Percentiles rank a stretch among this genome's conserved stretches.
Conservation (phyloP, 1,140 invertebrate species). For the Aleiodes sp. region DNA sequence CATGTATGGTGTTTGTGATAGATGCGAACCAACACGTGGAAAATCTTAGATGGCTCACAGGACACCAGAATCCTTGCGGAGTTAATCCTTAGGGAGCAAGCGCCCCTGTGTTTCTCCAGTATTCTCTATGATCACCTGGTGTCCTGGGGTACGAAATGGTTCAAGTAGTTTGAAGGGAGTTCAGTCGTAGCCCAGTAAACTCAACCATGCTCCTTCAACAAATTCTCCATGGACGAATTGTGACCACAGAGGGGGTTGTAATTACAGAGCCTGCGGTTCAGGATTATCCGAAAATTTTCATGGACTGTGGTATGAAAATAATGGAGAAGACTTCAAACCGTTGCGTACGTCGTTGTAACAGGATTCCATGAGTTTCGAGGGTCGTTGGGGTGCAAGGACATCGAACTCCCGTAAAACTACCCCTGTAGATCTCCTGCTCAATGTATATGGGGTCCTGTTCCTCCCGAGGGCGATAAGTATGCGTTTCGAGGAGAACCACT, state of each 20-base stretch:
- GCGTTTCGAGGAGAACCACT: slow-evolving; percentile 37
- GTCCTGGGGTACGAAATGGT: slow-evolving; percentile 4
- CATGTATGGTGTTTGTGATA: slow-evolving; percentile 29
- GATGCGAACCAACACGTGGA: slow-evolving; percentile 44
- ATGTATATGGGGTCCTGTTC: slow-evolving; percentile 32
- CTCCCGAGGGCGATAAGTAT: slow-evolving; percentile 39
- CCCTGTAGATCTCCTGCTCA: slow-evolving; percentile 21
- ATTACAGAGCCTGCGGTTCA: not conserved
- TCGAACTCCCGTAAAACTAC: slow-evolving; percentile 21
- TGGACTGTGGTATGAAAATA: slow-evolving; percentile 15
- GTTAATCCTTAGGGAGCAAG: not conserved
- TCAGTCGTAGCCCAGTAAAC: too few species aligned
- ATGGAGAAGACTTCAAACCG: slow-evolving; percentile 42
- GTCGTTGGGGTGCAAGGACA: not conserved
- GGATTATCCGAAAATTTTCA: not conserved
- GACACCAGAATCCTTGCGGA: slow-evolving; percentile 40
- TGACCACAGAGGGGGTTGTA: not conserved
- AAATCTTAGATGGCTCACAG: slow-evolving; percentile 40
- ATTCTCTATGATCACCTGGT: slow-evolving; percentile 5
- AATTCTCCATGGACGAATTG: too few species aligned
- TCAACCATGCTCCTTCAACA: too few species aligned
- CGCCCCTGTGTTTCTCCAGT: not conserved
- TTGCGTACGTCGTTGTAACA: slow-evolving; percentile 37
- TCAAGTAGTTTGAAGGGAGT: slow-evolving; percentile 19
- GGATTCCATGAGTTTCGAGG: slow-evolving; percentile 34